Base-by-base conservation (phyloP, 2,888 invertebrate species). In the Caenorhabditis japonica region DNA sequence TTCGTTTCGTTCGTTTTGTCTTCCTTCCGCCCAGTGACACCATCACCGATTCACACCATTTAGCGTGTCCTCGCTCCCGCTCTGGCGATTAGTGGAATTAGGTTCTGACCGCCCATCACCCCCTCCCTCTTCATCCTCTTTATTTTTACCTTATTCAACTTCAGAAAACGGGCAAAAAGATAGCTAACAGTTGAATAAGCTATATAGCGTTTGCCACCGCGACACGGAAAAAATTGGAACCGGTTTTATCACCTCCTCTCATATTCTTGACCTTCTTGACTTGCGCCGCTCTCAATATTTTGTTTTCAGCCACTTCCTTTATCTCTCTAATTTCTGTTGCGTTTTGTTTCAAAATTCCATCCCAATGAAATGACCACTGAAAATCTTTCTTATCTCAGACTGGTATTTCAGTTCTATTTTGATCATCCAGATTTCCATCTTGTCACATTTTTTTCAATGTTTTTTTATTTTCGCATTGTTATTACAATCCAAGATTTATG, bases 211-310 rank as follows among this genome's bases (percentile, higher is more conserved):
- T 10, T 61, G 61, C 61, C 44, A 43, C 23, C 43, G 43, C 23
- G 23, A 41, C 56, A 15, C 46, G 25, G 34, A 41, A 46, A 36
- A 27, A 36, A 21, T 15, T 19, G 10, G 47, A 64, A 64, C 64
- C 64, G 64, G 64, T 64, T 56, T 64, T 64, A 64, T 64, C 64
- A 64, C 55, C 52, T 13, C 41, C 33, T n/a, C 43, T 41, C 55
- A 64, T 64, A 56, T 64, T 64, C 64, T 64, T 64, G 64, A 64
- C 64, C 64, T 64, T 64, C 64, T 61, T 51, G 43, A 52, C n/a
- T 47, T 61, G 47, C 52, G 17, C 43, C 46, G 43, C 41, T 55
- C 12, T n/a, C 60, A 60, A 60, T 27, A 41, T 47, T 47, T 41
- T 60, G 43, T 60, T 60, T 51, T 51, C 43, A 23, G 25, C 47